Percentiles rank a stretch among this genome's conserved stretches.
Conservation (phyloP, 2,797 vertebrate species). For the Eulemur mongoz region DNA sequence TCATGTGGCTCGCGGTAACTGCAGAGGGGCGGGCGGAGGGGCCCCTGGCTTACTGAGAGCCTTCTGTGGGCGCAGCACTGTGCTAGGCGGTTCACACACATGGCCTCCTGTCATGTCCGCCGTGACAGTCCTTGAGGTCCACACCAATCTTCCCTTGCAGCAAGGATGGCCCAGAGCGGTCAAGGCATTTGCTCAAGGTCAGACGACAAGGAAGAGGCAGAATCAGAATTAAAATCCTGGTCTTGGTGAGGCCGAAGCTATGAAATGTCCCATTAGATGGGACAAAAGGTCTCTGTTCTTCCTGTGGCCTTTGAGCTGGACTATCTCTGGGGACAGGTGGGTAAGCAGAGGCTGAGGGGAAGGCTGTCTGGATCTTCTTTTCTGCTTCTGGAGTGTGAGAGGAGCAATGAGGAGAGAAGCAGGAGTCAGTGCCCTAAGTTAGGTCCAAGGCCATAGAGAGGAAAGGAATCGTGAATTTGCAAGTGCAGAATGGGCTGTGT, state of each 20-base stretch:
- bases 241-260: background rate
- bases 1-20: background rate
- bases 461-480: background rate
- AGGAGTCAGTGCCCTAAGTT: background rate
- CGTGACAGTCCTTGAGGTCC: background rate
- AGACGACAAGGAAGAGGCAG: background rate
- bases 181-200: background rate
- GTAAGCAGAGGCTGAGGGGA: background rate
- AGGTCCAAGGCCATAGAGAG: background rate
- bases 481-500: background rate
- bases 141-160: background rate
- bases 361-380: background rate
- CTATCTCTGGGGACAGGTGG: background rate
- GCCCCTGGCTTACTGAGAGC: background rate
- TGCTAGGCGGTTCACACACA: accelerated
- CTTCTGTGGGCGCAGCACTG: background rate
- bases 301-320: background rate
- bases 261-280: background rate
- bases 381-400: background rate
- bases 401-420: background rate
- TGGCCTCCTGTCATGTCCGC: background rate
- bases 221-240: conserved; percentile 7
- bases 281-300: background rate
- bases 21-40: background rate
- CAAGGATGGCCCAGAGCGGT: background rate